These are phyloP conservation scores for Forbesichthys agassizii DNA, from an alignment of 2,113 vertebrate species.

Conservation along the genomic window DNA sequence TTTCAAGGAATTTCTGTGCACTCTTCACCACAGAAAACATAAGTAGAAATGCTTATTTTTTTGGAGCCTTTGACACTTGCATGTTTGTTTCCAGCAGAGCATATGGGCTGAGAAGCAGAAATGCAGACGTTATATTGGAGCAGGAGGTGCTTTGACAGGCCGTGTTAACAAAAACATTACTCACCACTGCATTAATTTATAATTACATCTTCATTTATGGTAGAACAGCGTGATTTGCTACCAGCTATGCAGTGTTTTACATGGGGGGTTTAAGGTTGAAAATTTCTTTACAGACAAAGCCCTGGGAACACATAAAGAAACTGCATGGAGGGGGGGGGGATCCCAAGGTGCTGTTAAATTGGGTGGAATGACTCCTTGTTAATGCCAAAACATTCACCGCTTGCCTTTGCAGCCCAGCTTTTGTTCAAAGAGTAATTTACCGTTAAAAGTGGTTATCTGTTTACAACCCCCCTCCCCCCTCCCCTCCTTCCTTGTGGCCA, in stretches of 20 bases:
- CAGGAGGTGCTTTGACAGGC: too few species aligned
- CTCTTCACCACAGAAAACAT: too few species aligned
- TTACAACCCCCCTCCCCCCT: slow-evolving; percentile 25
- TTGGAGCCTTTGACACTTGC: too few species aligned
- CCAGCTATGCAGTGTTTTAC: neutral
- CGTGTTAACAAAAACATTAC: too few species aligned
- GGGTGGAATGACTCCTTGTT: slow-evolving; percentile 53
- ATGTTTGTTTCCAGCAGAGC: too few species aligned
- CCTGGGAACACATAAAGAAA: slow-evolving; percentile 5
- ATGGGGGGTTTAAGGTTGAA: neutral
- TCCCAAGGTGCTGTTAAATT: slow-evolving; percentile 49
- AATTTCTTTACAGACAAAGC: neutral
- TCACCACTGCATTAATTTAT: neutral
- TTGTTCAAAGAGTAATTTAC: slow-evolving; percentile 52
- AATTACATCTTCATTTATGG: too few species aligned
- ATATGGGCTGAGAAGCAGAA: too few species aligned
- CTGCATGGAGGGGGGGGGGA: neutral
- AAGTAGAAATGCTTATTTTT: too few species aligned
- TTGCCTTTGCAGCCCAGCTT: slow-evolving; percentile 26
- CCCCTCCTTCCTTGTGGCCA: slow-evolving; percentile 25
- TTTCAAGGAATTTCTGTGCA: too few species aligned
- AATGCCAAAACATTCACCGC: slow-evolving; percentile 27
- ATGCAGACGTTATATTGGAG: too few species aligned
- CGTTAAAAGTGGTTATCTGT: slow-evolving; percentile 34
- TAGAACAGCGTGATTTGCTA: neutral